Evolutionary conservation across 2,113 vertebrate species (phyloP), one percentile per base, ranked within the genome.

Genomic region (Nipponia nippon): DNA sequence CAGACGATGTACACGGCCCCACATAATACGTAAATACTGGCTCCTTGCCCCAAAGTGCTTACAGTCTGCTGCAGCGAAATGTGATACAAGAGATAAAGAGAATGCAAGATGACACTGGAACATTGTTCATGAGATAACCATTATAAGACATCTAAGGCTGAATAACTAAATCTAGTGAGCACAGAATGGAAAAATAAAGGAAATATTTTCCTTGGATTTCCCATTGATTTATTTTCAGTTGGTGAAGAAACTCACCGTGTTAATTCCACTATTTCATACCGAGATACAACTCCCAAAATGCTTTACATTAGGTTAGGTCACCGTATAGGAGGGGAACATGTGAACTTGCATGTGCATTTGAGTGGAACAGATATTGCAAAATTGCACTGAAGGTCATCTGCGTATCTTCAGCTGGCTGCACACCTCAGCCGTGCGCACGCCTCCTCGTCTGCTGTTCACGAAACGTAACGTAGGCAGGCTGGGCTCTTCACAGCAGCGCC

Each of bases 381-480:
- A 22, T 46, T 29, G 32, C 4, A 27, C 23, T 49, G 42, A 42
- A 73, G 65, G 72, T n/a, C 32, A n/a, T 6, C 36, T 34, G 32
- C 65, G 36, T 14, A 13, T 25, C 21, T 11, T 21, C 78, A 29
- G 46, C 63, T 11, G 27, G 19, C 42, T 50, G 65, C 56, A 58
- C 47, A 4, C 11, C 62, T 30, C 76, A 26, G 67, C 44, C 5
- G 2, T 7, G 13, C 21, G 3, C 23, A 3, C 13, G 34, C 40
- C 49, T 50, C 3, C 7, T 40, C 55, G 32, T 20, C 56, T 3
- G 12, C 32, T 13, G 15, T 4, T 69, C 49, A 14, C 1, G 3
- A 16, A 20, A 44, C 2, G 0, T 2, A 23, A 5, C 7, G 6
- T 2, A 6, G 19, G 7, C 12, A 5, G 26, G 47, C 46, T 10